These are phyloP conservation scores for Sander vitreus DNA, from an alignment of 2,113 vertebrate genomes.

Conservation along the genomic window DNA sequence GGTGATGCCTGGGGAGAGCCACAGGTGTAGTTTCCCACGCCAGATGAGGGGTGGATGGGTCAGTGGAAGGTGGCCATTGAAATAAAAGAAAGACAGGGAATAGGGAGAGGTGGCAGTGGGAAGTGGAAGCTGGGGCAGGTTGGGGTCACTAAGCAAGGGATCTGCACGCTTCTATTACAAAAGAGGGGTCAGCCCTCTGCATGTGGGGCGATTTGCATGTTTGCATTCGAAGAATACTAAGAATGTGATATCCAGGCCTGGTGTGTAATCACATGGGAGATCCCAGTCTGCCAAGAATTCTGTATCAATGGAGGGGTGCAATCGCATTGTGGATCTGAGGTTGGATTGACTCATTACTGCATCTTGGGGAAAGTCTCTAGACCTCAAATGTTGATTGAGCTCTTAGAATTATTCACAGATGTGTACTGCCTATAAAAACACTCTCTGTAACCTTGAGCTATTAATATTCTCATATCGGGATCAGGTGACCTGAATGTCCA, in stretches of 20 bases:
- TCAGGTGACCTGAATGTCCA: conserved; percentile 50
- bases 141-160: conserved; percentile 81
- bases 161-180: conserved; percentile 81
- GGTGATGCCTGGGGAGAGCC: conserved; percentile 60
- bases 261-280: conserved; percentile 74
- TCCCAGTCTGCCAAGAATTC: conserved; percentile 62
- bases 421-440: not conserved
- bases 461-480: conserved; percentile 49
- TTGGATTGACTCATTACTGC: conserved; percentile 65
- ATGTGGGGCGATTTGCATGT: conserved; percentile 69
- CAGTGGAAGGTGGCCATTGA: conserved; percentile 59
- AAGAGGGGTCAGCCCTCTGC: conserved; percentile 75
- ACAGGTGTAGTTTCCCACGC: conserved; percentile 85
- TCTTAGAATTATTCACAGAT: conserved; percentile 14
- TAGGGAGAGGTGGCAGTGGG: conserved; percentile 68
- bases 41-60: conserved; percentile 53
- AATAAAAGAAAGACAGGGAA: conserved; percentile 59
- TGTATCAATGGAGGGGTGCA: conserved; percentile 47
- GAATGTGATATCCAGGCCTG: conserved; percentile 77
- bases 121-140: conserved; percentile 75
- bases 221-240: conserved; percentile 77
- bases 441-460: conserved; percentile 22
- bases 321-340: conserved; percentile 36
- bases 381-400: not conserved
- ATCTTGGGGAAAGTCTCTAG: conserved; percentile 6